Evolutionary conservation across 2,888 invertebrate species (phyloP).

Genomic region (Aleiodes testaceus): DNA sequence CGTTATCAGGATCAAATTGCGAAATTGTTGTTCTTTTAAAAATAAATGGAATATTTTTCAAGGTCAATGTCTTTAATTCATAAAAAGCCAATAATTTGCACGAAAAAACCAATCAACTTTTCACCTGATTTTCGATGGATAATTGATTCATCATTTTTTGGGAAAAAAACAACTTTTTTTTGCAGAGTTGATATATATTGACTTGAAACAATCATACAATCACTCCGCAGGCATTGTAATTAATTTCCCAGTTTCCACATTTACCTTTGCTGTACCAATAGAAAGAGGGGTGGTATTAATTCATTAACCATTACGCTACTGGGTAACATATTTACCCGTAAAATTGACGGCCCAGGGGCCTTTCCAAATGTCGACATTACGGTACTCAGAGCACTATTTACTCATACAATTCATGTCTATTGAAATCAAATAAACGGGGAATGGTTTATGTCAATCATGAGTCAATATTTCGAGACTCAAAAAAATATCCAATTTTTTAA

Average conservation of each 20-base stretch:
- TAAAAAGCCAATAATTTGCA: not conserved
- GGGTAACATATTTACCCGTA: constrained; percentile 65
- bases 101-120: constrained; percentile 2
- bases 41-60: too few species aligned
- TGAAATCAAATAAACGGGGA: constrained; percentile 4
- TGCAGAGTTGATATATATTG: constrained; percentile 7
- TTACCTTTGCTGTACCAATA: constrained; percentile 52
- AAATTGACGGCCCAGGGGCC: constrained; percentile 60
- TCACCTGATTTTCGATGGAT: constrained; percentile 1
- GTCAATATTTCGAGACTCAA: too few species aligned
- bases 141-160: constrained; percentile 20
- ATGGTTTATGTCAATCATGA: not conserved
- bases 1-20: not conserved
- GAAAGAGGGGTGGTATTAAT: constrained; percentile 59
- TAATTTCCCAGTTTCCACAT: constrained; percentile 64
- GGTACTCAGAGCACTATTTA: constrained; percentile 60
- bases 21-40: too few species aligned
- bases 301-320: constrained; percentile 60
- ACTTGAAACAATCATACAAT: constrained; percentile 68
- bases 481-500: too few species aligned
- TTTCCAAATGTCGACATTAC: constrained; percentile 36
- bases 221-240: constrained; percentile 62
- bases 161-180: not conserved
- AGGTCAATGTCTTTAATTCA: too few species aligned
- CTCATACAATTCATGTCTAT: constrained; percentile 59